Conservation (phyloP, 2,797 vertebrate species). For the Naso thynnoides region DNA sequence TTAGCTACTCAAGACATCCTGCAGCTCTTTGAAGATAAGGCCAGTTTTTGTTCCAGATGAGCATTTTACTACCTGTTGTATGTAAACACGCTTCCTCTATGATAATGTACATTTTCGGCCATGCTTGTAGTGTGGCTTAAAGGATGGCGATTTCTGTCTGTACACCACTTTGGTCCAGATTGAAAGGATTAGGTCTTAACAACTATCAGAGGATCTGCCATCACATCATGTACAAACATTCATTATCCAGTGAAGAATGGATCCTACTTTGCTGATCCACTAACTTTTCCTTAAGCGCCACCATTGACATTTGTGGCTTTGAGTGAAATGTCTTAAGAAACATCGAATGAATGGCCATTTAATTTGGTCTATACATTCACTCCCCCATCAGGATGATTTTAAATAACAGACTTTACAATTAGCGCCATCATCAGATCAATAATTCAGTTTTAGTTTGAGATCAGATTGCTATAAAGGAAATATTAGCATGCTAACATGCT, state of each 20-base stretch:
- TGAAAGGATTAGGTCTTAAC: not conserved
- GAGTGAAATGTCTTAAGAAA: too few species aligned
- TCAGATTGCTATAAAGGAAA: not conserved
- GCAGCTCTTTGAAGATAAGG: slow-evolving; percentile 25
- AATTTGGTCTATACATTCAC: not conserved
- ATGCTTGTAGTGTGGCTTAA: not conserved
- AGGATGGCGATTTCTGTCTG: not conserved
- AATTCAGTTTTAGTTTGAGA: not conserved
- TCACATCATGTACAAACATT: not conserved
- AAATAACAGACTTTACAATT: not conserved
- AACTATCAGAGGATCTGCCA: not conserved
- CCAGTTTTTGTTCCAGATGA: not conserved
- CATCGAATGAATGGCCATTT: too few species aligned
- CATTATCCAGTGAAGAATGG: not conserved
- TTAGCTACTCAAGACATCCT: slow-evolving; percentile 15
- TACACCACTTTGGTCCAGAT: not conserved
- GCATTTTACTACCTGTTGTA: slow-evolving; percentile 21
- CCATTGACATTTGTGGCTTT: not conserved
- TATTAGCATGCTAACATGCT: not conserved
- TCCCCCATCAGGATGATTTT: not conserved
- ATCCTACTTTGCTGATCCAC: not conserved
- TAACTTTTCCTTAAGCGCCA: not conserved
- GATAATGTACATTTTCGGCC: not conserved
- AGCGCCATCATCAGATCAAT: not conserved
- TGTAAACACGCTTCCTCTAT: slow-evolving; percentile 24